Conservation (phyloP, 2,113 vertebrate species). For the Heterocephalus glaber region DNA sequence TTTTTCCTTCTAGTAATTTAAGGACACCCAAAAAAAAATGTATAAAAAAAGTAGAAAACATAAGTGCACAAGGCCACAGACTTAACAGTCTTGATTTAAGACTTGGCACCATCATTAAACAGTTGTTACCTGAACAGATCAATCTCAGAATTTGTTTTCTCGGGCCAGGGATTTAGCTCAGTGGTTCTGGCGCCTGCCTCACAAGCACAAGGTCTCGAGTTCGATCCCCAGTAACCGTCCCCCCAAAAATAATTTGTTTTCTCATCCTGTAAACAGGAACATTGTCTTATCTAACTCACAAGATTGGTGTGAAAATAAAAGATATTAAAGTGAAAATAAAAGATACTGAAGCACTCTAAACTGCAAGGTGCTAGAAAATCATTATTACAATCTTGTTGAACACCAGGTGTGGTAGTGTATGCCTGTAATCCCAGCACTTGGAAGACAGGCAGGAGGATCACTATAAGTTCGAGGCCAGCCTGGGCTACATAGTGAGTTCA, state of each 20-base stretch:
- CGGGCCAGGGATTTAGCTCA: too few species aligned
- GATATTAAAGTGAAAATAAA: slow-evolving; percentile 14
- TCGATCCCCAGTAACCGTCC: too few species aligned
- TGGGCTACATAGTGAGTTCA: neutral
- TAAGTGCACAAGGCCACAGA: neutral
- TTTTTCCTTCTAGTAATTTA: slow-evolving; percentile 24
- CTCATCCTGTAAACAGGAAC: neutral
- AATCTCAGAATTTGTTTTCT: slow-evolving; percentile 16
- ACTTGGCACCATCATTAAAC: neutral
- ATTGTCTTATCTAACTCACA: neutral
- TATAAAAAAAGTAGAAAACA: neutral
- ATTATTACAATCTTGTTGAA: neutral
- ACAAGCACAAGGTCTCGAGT: too few species aligned
- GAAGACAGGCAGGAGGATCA: neutral
- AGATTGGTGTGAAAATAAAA: neutral
- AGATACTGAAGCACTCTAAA: neutral
- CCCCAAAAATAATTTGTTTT: slow-evolving; percentile 33
- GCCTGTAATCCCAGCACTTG: neutral
- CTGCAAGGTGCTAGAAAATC: neutral
- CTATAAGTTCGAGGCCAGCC: neutral
- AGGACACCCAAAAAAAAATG: neutral
- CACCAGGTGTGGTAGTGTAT: neutral
- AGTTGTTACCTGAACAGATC: neutral
- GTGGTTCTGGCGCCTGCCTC: too few species aligned
- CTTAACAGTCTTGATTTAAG: neutral